Evolutionary conservation across 2,797 vertebrate genomes (phyloP), one percentile per base, ranked within the genome.

Genomic region (Rhinella marina): DNA sequence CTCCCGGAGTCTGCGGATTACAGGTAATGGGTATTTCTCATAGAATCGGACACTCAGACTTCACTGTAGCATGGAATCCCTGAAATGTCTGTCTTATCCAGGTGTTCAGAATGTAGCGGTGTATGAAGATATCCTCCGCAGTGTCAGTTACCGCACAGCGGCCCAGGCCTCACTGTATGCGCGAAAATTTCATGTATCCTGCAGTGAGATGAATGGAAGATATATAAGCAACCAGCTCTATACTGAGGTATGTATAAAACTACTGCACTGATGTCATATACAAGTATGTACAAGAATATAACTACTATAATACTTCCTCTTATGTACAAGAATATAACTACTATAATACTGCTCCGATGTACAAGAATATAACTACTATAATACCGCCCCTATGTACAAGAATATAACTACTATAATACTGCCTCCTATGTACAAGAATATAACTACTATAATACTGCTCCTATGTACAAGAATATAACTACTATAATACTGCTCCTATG

Each of bases 141-240:
- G 97, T n/a, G 95, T 98, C 73, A 97, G 93, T 0, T 99, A 99
- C 85, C 95, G 95, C 61, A 95, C 98, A 88, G 95, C 94, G 79
- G 97, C 92, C 0, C 97, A 97, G 5, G 97, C 97, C 0, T 96
- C 97, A 32, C 96, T 98, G 86, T 99, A 98, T 1, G 96, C 98
- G 90, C 95, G 98, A 90, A 96, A 97, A 82, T 99, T 99, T 92
- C 96, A 97, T 64, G 95, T 99, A 82, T 99, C 97, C 90, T 99
- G 98, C 94, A 98, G 97, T 0, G 98, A 99, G 94, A 99, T 99
- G 98, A 99, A 99, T 0, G 98, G 98, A 61, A 97, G 98, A 88
- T 99, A 99, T 93, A 98, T 98, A 89, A 99, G 98, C 94, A 99
- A 99, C 0, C 98, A 99, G 90, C 95, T 99, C 90, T 96, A 97